Percentiles rank a stretch among this genome's conserved stretches.
These are phyloP conservation scores for Amphiprion percula DNA, from an alignment of 2,113 vertebrate species.

Conservation along the genomic window DNA sequence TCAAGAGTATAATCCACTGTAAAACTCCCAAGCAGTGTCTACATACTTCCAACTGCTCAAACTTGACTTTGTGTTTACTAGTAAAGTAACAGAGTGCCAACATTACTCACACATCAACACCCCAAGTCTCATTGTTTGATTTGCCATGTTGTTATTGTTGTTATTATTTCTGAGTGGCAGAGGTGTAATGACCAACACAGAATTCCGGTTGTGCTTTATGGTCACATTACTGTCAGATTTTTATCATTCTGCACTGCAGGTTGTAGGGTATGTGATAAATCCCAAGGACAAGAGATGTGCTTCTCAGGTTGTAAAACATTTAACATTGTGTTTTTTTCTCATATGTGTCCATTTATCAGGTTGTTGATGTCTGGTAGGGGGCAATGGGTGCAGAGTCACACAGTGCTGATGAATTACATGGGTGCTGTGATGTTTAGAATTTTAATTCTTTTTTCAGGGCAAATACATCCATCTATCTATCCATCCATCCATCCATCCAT, in stretches of 20 bases:
- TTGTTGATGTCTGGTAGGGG: conserved; percentile 32
- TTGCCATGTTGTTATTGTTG: conserved; percentile 23
- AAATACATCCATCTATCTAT: neutral
- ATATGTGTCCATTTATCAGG: conserved; percentile 10
- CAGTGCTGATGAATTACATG: conserved; percentile 27
- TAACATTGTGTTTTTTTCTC: neutral
- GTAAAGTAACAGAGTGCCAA: conserved; percentile 31
- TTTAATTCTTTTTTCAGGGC: neutral
- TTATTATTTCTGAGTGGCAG: conserved; percentile 37
- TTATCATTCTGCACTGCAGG: conserved; percentile 26
- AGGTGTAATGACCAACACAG: conserved; percentile 27
- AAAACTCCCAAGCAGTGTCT: conserved; percentile 6
- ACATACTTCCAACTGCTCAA: conserved; percentile 22
- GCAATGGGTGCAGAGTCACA: neutral
- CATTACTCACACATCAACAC: conserved; percentile 22
- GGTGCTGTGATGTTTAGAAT: conserved; percentile 1
- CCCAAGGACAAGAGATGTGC: conserved; percentile 47
- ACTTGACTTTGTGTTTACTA: conserved; percentile 6
- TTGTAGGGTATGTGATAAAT: conserved; percentile 38
- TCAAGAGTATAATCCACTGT: conserved; percentile 30
- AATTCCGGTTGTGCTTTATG: conserved; percentile 52
- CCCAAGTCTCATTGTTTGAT: conserved; percentile 15
- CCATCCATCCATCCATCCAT: no score
- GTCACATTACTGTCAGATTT: conserved; percentile 33
- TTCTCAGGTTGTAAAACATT: conserved; percentile 49